Evolutionary conservation across 92 coral and sea anemone species (phyloP), one percentile per base, ranked within the genome.

Genomic region (Phenganax marumi): DNA sequence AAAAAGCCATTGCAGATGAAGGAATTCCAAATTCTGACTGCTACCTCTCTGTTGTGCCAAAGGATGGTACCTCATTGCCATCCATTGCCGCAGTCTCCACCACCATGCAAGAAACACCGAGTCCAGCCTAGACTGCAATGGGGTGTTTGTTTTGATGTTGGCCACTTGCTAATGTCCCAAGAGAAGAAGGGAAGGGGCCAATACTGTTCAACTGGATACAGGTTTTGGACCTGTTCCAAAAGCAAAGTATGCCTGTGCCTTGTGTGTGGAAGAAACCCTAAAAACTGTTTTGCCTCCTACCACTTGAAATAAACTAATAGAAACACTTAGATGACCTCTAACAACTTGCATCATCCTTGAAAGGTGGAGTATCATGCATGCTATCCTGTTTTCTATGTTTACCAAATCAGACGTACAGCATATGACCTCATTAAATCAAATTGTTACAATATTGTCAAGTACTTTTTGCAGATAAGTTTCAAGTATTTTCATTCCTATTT

Each of bases 71-170:
- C 63, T 8, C 65, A 48, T 53, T 65, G 80, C 13, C 63, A 65
- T 9, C 80, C 80, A 53, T 75, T 65, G 17, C 65, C 52, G 21
- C 16, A 55, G 46, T 12, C 80, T 0, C 23, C 77, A 33, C 77
- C 77, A 72, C 80, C 80, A 53, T 65, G 43, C 61, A 75, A 54
- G 46, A 72, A 50, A 5, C 77, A 72, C 9, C 16, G 77, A 11
- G 50, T 52, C 2, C 46, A 75, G 50, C 46, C 62, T 75, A 14
- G 21, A 4, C 65, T 65, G 14, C 80, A 51, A 65, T 18, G 19
- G 8, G 80, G 52, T 50, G 58, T 75, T 7, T 49, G 65, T 8
- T 51, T 3, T 51, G 80, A 75, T 51, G 80, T 75, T 21, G 65
- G 50, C 51, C 80, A 75, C 65, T 55, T 53, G 47, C 80, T 65